phyloP scores from a whole-genome alignment of 2,113 vertebrate genomes.

The Charina bottae region DNA sequence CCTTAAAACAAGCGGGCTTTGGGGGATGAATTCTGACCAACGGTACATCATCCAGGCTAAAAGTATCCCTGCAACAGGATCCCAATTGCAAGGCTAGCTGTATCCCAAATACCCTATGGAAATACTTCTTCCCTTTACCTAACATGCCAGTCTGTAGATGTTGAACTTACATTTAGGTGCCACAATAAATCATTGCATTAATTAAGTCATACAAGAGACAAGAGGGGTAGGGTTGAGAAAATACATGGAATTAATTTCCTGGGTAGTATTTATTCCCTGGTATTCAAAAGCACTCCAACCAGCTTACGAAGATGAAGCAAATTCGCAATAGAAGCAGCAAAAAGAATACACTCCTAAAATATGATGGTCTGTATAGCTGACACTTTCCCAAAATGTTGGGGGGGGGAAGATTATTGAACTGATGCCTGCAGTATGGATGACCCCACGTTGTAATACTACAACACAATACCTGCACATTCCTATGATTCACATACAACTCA shows the following conservation, averaged over 20 bases:
- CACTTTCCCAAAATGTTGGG: not conserved
- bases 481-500: not conserved
- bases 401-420: not conserved
- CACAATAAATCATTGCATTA: not conserved
- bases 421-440: not conserved
- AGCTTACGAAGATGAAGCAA: not conserved
- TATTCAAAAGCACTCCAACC: not conserved
- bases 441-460: not conserved
- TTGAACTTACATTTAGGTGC: not conserved
- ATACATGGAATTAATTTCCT: not conserved
- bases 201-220: not conserved
- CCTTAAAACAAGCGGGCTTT: not conserved
- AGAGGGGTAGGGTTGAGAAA: too few relatives aligned
- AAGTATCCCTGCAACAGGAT: not conserved
- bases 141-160: not conserved
- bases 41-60: too few relatives aligned
- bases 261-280: not conserved
- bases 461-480: not conserved
- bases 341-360: not conserved
- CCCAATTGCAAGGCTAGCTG: not conserved
- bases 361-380: not conserved
- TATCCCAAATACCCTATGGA: too few relatives aligned
- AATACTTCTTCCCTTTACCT: not conserved
- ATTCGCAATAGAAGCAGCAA: not conserved
- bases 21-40: not conserved